Base-by-base conservation (phyloP, 2,113 vertebrate genomes). In the Lamprologus ornatipinnis region DNA sequence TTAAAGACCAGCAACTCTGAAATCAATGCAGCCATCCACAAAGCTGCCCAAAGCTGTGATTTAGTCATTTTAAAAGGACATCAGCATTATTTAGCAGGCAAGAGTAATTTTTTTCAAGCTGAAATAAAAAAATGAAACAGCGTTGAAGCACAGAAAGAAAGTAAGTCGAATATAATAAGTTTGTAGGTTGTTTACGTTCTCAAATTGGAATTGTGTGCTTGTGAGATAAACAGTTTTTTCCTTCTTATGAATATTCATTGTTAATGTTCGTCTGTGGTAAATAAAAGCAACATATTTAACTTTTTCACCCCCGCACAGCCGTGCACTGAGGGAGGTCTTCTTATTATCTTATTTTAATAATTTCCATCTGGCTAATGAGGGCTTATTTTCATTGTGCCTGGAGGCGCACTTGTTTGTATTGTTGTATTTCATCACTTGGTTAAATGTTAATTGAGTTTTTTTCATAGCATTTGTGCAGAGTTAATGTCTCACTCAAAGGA, bases 361-460 rank as follows among this genome's bases (percentile, higher is more conserved):
- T 95, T 93, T 94, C 86, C 91, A 89, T 94, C 91, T 94, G 89
- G 90, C 91, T 96, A 96, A 96, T 94, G 92, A 95, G 90, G 78
- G 86, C 84, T 90, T 93, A 89, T 92, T 95, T 92, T 90, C 89
- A 87, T 84, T 85, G 83, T 83, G 91, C 94, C 94, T 90, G 65
- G 91, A 95, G 93, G 94, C 87, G 9, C 83, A 85, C 83, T 93
- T 96, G 93, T 96, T 94, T 94, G 91, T 94, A 92, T 93, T 94
- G 93, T 92, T 90, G 85, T 83, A 92, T 95, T 96, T 95, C 93
- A 94, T 93, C 89, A 93, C 93, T 95, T 94, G 95, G 93, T 95
- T 96, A 95, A 96, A 95, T 96, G 94, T 95, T 96, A 95, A 96
- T 96, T 93, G 85, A 88, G 92, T 91, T 93, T 92, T 93, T 93